These are phyloP conservation scores for Leptopilina myrica DNA, from an alignment of 2,888 invertebrate genomes.

Conservation along the genomic window DNA sequence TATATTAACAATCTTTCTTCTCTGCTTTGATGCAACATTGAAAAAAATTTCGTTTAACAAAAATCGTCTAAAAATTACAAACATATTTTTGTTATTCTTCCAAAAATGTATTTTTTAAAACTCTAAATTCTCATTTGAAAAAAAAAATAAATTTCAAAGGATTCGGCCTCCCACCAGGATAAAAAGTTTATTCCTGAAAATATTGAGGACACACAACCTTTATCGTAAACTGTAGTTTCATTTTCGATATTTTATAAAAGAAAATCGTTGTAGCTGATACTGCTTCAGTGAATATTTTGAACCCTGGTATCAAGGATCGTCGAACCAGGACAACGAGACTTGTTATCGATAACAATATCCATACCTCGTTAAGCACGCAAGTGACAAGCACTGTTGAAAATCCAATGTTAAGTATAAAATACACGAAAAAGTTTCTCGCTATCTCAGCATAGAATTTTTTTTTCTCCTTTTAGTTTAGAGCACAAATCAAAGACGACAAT, in stretches of 20 bases:
- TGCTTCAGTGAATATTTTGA: constrained; percentile 29
- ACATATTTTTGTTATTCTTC: neutral
- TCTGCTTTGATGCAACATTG: no score
- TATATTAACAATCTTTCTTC: no score
- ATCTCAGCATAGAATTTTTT: no score
- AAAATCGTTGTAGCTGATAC: constrained; percentile 30
- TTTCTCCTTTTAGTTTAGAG: no score
- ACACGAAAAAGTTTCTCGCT: neutral
- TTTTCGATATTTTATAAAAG: constrained; percentile 8
- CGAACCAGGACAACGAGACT: constrained; percentile 35
- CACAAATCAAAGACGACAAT: no score
- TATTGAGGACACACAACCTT: neutral
- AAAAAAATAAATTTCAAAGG: neutral
- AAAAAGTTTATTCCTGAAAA: constrained; percentile 8
- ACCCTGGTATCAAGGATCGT: constrained; percentile 23
- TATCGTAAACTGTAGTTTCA: constrained; percentile 21
- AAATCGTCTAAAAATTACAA: no score
- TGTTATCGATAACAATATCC: constrained; percentile 26
- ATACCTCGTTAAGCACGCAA: constrained; percentile 30
- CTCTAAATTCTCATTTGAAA: neutral
- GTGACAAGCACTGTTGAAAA: constrained; percentile 21
- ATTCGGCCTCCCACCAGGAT: neutral
- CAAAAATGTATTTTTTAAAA: no score
- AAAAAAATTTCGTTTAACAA: no score
- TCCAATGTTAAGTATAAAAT: constrained; percentile 1